A percentile compares a stretch with the other conserved stretches of the same genome.
These are phyloP conservation scores for Cynaeus angustus DNA, from an alignment of 2,888 invertebrate genomes.

Conservation along the genomic window DNA sequence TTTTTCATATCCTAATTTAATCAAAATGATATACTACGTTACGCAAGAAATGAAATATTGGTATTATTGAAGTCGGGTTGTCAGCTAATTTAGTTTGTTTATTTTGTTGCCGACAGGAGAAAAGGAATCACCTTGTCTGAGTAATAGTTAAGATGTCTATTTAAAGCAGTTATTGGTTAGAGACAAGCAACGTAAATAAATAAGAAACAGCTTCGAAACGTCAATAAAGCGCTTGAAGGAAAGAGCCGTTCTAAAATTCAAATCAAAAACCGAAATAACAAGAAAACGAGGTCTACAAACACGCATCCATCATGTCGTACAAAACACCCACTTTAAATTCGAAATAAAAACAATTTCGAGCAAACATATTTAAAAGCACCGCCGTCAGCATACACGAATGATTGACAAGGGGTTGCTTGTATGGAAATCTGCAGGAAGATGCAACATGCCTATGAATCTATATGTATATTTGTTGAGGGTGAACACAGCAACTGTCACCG, in stretches of 20 bases:
- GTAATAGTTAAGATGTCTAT: constrained; percentile 44
- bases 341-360: constrained; percentile 72
- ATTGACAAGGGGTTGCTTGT: constrained; percentile 70
- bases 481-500: constrained; percentile 65
- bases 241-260: constrained; percentile 65
- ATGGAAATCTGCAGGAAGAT: constrained; percentile 67
- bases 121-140: constrained; percentile 43
- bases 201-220: constrained; percentile 51
- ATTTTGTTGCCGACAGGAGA: constrained; percentile 25
- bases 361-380: constrained; percentile 71
- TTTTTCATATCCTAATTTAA: constrained; percentile 53
- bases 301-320: constrained; percentile 70
- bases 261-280: constrained; percentile 70
- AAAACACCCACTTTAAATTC: constrained; percentile 71
- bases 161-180: constrained; percentile 47
- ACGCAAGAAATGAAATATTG: constrained; percentile 40
- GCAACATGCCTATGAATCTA: constrained; percentile 67
- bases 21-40: constrained; percentile 45
- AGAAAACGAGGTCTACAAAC: constrained; percentile 69
- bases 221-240: constrained; percentile 53
- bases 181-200: constrained; percentile 49
- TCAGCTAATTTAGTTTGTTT: constrained; percentile 36
- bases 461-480: constrained; percentile 66
- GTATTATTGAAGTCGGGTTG: constrained; percentile 27
- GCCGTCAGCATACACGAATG: constrained; percentile 68